Evolutionary conservation across 2,888 invertebrate species (phyloP), one percentile per base, ranked within the genome.

Genomic region (Poecilus cupreus): DNA sequence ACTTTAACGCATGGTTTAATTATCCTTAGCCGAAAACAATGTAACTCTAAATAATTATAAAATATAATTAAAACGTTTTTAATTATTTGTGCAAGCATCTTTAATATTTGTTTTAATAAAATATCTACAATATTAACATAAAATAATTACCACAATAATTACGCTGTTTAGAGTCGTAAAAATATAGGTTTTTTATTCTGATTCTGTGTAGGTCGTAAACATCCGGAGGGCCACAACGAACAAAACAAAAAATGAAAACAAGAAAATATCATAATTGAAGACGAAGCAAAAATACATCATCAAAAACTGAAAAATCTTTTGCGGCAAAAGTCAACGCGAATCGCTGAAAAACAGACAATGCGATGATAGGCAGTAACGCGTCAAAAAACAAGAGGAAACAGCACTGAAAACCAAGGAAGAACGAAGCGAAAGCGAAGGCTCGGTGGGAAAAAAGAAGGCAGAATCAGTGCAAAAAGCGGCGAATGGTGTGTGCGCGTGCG

Each of bases 401-500:
- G 46, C 77, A 77, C 16, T 43, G 46, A 77, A 64, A 43, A 60
- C 43, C 60, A 57, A 16, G 20, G 39, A 18, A 46, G 20, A 49
- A 46, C 13, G 43, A 78, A 78, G 26, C 20, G 37, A 16, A 60
- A 60, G 13, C 11, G 6, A 11, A 26, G 2, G 11, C n/a, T n/a
- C n/a, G n/a, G n/a, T n/a, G n/a, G n/a, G n/a, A n/a, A n/a, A n/a
- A 24, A 70, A 43, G 39, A 70, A 26, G 18, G 11, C 37, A 39
- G 1, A 37, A 8, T 18, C n/a, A n/a, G 26, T 32, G 70, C 5
- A 22, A 70, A 32, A 8, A 64, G 26, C n/a, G 24, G 79, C 72
- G 24, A 13, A 20, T 13, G 54, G 13, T 0, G 20, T 13, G 46
- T 10, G n/a, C 64, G 37, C 64, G 20, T 26, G 60, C 89, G 89